These are phyloP conservation scores for Terebella lapidaria DNA, from an alignment of 2,888 invertebrate genomes.

Conservation along the genomic window DNA sequence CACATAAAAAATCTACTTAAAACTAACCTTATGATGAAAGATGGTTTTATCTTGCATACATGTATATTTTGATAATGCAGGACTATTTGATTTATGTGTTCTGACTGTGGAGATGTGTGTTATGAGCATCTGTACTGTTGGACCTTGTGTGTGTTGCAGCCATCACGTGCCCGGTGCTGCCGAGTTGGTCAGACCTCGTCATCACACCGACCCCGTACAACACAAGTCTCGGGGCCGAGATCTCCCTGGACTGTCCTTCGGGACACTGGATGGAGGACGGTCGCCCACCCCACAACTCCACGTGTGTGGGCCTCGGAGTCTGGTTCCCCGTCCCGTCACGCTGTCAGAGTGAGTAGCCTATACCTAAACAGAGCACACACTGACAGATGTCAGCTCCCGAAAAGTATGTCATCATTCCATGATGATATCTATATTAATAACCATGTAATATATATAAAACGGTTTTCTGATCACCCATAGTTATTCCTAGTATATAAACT, in stretches of 20 bases:
- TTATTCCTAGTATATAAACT: no score
- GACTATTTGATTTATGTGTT: no score
- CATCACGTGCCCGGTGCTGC: not conserved
- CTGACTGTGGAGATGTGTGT: not conserved
- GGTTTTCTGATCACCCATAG: no score
- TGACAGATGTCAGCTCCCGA: no score
- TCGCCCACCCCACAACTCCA: not conserved
- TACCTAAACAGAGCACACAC: no score
- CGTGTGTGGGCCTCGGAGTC: not conserved
- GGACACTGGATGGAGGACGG: not conserved
- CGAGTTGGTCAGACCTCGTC: not conserved
- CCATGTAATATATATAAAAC: no score
- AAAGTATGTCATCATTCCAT: no score
- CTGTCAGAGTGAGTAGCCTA: not conserved
- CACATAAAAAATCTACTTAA: no score
- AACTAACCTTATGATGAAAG: no score
- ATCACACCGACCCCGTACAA: not conserved
- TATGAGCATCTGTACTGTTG: not conserved
- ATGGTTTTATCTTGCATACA: no score
- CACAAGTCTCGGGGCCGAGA: not conserved
- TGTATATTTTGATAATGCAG: no score
- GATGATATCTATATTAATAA: no score
- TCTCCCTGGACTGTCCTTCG: not conserved
- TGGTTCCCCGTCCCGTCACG: not conserved
- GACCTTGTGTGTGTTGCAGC: not conserved